These are phyloP conservation scores for Florisuga fusca DNA, from an alignment of 2,797 vertebrate genomes.

Conservation along the genomic window DNA sequence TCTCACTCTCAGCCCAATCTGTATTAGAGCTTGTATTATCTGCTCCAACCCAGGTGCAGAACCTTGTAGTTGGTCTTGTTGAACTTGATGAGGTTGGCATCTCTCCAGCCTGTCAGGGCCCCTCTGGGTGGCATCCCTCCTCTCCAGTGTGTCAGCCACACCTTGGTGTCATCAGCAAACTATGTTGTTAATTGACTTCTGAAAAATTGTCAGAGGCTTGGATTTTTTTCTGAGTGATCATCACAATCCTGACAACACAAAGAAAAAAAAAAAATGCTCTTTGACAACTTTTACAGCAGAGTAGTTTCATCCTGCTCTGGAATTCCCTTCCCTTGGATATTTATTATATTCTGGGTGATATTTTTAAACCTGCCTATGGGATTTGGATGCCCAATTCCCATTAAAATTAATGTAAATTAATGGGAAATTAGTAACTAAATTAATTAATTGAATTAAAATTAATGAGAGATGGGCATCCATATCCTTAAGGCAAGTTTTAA, in stretches of 20 bases:
- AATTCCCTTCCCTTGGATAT: conserved; percentile 30
- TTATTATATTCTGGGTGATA: conserved; percentile 57
- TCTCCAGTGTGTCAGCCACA: no score
- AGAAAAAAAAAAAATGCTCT: not conserved
- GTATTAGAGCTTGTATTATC: no score
- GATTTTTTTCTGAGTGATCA: not conserved
- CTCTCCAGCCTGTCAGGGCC: no score
- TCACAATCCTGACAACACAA: not conserved
- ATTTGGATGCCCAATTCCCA: conserved; percentile 55
- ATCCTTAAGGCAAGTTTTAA: conserved; percentile 51
- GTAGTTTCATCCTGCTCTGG: not conserved
- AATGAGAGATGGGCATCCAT: conserved; percentile 52
- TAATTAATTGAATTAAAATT: conserved; percentile 66
- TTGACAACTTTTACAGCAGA: not conserved
- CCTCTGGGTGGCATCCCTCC: no score
- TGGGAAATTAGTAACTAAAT: conserved; percentile 48
- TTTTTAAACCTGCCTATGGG: conserved; percentile 61
- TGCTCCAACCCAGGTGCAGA: no score
- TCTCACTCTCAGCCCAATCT: no score
- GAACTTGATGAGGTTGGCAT: no score
- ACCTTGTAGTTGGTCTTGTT: no score
- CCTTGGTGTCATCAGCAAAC: no score
- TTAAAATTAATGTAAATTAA: conserved; percentile 63
- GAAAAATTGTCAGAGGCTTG: not conserved
- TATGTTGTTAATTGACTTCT: not conserved